Evolutionary conservation across 1,140 invertebrate species (phyloP).

Genomic region (Agrypnia vestita): DNA sequence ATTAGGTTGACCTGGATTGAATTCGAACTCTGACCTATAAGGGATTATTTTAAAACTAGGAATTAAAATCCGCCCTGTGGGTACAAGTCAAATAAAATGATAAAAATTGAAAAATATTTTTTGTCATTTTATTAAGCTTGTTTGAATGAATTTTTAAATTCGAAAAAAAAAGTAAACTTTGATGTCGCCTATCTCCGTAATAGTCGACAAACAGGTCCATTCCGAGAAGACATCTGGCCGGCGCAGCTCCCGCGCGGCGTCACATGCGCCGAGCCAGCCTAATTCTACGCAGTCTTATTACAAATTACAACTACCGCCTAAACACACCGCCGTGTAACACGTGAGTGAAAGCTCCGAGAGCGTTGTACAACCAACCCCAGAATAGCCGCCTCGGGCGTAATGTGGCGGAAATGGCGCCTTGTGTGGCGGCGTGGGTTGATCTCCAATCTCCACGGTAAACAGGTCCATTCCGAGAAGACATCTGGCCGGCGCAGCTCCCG

Average conservation of each 20-base stretch:
- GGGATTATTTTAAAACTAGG: too few species aligned
- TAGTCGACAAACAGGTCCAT: constrained; percentile 24
- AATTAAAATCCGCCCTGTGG: too few species aligned
- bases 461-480: constrained; percentile 37
- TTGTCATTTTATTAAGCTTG: too few species aligned
- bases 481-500: constrained; percentile 16
- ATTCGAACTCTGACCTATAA: too few species aligned
- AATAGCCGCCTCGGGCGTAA: neutral
- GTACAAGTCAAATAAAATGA: too few species aligned
- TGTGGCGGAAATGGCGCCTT: constrained; percentile 23
- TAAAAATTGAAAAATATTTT: too few species aligned
- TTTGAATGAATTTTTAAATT: too few species aligned
- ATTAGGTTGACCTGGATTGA: too few species aligned
- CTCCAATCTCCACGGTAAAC: constrained; percentile 6
- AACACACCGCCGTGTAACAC: neutral
- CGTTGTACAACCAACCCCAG: neutral
- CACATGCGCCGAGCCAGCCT: neutral
- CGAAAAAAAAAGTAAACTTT: too few species aligned
- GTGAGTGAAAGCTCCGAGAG: neutral
- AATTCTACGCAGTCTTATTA: neutral
- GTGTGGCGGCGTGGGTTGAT: constrained; percentile 29
- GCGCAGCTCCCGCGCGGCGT: neutral
- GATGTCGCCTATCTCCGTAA: neutral
- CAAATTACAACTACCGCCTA: neutral
- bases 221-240: constrained; percentile 40